Conservation (phyloP, 1,140 invertebrate genomes). For the Zaprionus kolodkinae region DNA sequence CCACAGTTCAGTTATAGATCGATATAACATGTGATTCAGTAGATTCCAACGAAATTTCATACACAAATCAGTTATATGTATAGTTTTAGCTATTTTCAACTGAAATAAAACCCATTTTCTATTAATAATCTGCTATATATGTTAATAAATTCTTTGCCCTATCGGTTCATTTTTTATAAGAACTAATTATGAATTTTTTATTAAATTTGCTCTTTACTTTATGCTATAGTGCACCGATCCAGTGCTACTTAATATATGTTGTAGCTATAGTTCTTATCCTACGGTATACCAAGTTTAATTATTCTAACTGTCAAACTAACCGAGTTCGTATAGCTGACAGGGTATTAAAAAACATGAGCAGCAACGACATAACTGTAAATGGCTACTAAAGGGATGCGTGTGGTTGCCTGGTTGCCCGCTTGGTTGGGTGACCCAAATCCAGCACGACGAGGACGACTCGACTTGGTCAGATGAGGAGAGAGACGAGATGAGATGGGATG, state of each 20-base stretch:
- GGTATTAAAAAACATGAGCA: conserved; percentile 5
- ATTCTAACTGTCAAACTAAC: background rate
- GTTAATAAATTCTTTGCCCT: too few species aligned
- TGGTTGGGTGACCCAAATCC: conserved; percentile 71
- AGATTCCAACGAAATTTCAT: too few species aligned
- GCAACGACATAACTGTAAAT: conserved; percentile 62
- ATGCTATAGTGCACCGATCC: background rate
- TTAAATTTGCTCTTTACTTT: background rate
- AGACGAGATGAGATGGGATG: background rate
- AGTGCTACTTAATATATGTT: background rate
- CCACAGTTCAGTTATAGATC: too few species aligned
- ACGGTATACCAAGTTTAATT: background rate
- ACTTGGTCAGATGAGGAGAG: background rate
- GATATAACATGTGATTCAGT: too few species aligned
- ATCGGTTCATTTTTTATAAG: too few species aligned
- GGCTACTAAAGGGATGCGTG: conserved; percentile 58
- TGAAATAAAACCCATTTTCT: too few species aligned
- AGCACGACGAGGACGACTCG: conserved; percentile 42
- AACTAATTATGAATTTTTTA: background rate
- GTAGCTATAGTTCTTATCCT: background rate
- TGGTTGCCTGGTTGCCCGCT: conserved; percentile 36
- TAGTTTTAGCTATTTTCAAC: too few species aligned
- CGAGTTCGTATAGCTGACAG: background rate
- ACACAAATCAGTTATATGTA: too few species aligned
- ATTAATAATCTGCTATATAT: too few species aligned